Evolutionary conservation across 2,113 vertebrate genomes (phyloP).

Genomic region (Oxyura jamaicensis): DNA sequence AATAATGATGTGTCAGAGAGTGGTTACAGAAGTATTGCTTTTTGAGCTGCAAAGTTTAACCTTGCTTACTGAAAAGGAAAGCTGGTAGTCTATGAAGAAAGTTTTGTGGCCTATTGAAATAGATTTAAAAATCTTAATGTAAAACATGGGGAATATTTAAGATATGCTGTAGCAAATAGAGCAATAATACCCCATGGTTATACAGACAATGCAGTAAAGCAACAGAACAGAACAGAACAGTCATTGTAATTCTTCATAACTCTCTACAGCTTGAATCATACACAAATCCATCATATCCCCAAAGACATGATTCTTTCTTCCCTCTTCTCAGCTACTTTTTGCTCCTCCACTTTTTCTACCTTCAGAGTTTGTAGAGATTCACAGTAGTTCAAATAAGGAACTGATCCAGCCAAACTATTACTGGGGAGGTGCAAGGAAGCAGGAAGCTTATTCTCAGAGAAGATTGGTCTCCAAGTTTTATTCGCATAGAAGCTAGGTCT

Average conservation of each 20-base stretch:
- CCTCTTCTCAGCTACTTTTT: neutral
- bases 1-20: conserved; percentile 42
- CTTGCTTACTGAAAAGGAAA: neutral
- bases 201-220: neutral
- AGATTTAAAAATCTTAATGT: neutral
- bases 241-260: neutral
- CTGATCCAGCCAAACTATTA: neutral
- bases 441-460: neutral
- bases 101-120: neutral
- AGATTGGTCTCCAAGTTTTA: neutral
- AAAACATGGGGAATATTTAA: neutral
- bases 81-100: neutral
- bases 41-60: neutral
- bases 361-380: neutral
- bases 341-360: neutral
- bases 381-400: neutral
- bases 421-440: neutral
- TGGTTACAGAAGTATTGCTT: neutral
- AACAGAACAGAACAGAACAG: neutral
- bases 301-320: rapidly evolving
- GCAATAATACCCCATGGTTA: neutral
- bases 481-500: neutral
- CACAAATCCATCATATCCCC: neutral
- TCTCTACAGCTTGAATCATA: neutral
- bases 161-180: neutral